phyloP scores from a whole-genome alignment of 2,888 invertebrate genomes.

The Brachypalpus laphriformis region DNA sequence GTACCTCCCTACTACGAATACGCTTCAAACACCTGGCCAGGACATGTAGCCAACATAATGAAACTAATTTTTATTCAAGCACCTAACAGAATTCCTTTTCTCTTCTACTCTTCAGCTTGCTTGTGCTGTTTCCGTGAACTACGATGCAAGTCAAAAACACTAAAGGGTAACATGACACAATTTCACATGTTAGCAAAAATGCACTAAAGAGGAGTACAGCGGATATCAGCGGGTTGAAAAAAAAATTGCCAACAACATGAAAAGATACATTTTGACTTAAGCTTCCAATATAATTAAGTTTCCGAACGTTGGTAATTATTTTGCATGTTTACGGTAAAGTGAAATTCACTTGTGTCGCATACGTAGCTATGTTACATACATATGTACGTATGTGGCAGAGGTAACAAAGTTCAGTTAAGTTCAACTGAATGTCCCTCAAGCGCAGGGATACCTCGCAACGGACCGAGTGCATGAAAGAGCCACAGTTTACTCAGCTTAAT shows the following conservation, averaged over 20 bases:
- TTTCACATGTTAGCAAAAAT: conserved; percentile 12
- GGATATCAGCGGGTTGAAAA: neutral
- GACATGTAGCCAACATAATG: conserved; percentile 55
- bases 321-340: neutral
- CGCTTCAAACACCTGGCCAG: conserved; percentile 15
- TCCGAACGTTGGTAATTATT: conserved; percentile 30
- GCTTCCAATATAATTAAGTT: conserved; percentile 1
- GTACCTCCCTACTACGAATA: conserved; percentile 7
- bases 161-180: conserved; percentile 24
- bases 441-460: neutral
- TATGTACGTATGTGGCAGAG: neutral
- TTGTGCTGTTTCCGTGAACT: neutral
- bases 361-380: too few relatives aligned
- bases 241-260: neutral
- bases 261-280: conserved; percentile 4
- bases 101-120: neutral
- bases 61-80: conserved; percentile 54
- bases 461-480: neutral
- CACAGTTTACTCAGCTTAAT: conserved; percentile 29
- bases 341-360: conserved; percentile 12
- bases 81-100: conserved; percentile 11
- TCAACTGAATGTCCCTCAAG: neutral
- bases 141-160: conserved; percentile 1
- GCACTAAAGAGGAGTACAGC: neutral
- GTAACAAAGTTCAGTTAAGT: conserved; percentile 10